phyloP scores from a whole-genome alignment of 1,140 invertebrate genomes.

The Drosophila miranda region DNA sequence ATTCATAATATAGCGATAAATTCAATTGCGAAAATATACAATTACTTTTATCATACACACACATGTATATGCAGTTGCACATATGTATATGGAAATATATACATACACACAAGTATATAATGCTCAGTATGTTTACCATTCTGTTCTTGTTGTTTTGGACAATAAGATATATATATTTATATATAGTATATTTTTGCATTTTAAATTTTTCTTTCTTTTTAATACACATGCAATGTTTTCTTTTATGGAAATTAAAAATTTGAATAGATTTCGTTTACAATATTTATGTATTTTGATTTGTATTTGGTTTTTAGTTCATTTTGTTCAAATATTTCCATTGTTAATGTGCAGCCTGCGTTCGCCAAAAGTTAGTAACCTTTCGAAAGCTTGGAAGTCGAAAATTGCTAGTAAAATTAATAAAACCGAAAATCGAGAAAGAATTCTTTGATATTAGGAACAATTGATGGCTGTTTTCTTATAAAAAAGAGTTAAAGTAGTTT shows the following conservation, averaged over 20 bases:
- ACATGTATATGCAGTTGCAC: constrained; percentile 38
- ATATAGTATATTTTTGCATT: constrained; percentile 31
- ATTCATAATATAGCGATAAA: constrained; percentile 75
- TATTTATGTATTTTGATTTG: constrained; percentile 67
- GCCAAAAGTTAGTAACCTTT: constrained; percentile 7
- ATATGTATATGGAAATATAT: constrained; percentile 28
- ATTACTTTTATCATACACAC: constrained; percentile 64
- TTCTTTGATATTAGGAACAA: constrained; percentile 44
- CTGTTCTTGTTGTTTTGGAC: constrained; percentile 52
- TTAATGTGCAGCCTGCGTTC: constrained; percentile 22
- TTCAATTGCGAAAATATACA: constrained; percentile 79
- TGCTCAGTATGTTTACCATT: constrained; percentile 47
- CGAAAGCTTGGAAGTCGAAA: constrained; percentile 10
- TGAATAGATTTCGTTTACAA: constrained; percentile 53
- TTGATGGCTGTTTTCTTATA: constrained; percentile 19
- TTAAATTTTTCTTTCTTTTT: constrained; percentile 23
- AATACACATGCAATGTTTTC: constrained; percentile 61
- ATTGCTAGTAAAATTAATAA: neutral
- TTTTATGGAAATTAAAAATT: constrained; percentile 51
- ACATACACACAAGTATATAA: constrained; percentile 1
- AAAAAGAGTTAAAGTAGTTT: neutral
- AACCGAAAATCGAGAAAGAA: constrained; percentile 11
- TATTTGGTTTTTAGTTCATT: constrained; percentile 6
- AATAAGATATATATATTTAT: constrained; percentile 52
- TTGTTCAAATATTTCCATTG: constrained; percentile 22